phyloP scores from a whole-genome alignment of 2,797 vertebrate genomes.

The Petrocephalus sullivani region DNA sequence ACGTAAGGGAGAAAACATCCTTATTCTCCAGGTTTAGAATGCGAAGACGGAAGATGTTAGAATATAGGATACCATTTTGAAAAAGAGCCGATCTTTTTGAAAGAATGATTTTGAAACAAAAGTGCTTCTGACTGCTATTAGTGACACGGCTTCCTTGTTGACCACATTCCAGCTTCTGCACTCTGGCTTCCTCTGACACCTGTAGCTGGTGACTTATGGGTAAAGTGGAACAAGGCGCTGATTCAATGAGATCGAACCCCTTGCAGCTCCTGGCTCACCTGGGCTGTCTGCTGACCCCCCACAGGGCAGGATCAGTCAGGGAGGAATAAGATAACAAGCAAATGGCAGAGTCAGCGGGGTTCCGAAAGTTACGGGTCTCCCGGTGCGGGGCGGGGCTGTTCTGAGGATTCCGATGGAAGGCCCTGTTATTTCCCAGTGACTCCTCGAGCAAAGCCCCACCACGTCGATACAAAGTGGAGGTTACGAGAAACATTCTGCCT shows the following conservation, averaged over 20 bases:
- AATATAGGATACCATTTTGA: neutral
- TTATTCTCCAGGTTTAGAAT: neutral
- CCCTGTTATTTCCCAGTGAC: neutral
- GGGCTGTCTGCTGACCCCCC: conserved; percentile 17
- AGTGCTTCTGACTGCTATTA: conserved; percentile 27
- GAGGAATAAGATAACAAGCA: conserved; percentile 6
- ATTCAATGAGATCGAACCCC: neutral
- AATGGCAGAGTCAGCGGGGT: conserved; percentile 13
- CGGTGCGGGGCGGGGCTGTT: conserved; percentile 38
- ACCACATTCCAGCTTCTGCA: conserved; percentile 44
- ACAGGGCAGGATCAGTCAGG: conserved; percentile 15
- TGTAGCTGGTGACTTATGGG: conserved; percentile 53
- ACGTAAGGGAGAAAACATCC: neutral
- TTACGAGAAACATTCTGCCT: neutral
- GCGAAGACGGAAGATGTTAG: no score
- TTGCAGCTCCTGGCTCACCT: conserved; percentile 20
- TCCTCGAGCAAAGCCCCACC: conserved; percentile 30
- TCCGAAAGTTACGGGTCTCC: conserved; percentile 33
- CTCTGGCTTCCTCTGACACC: conserved; percentile 46
- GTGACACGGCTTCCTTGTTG: conserved; percentile 48
- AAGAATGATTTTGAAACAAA: conserved; percentile 16
- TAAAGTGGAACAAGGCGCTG: conserved; percentile 18
- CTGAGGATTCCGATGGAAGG: neutral
- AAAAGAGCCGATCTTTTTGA: conserved; percentile 38
- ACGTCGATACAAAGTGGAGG: conserved; percentile 3